Base-by-base conservation (phyloP, 2,113 vertebrate species). In the Morphnarchus princeps region DNA sequence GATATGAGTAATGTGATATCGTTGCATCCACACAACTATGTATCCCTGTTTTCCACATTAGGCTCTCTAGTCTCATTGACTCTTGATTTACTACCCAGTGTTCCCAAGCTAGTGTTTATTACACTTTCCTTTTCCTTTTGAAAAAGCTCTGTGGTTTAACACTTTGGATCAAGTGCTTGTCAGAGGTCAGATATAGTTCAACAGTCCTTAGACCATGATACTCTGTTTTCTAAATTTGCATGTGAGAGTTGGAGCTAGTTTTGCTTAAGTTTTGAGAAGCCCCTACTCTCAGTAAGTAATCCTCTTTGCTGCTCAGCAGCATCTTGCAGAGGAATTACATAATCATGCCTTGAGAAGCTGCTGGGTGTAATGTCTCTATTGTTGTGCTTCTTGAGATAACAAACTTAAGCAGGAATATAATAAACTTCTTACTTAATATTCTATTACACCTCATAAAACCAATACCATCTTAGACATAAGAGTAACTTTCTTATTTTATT, bases 361-460 rank as follows among this genome's bases (percentile, higher is more conserved):
- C 29, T 0, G 4, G 32, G 42, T 69, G 26, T 55, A 86, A 86
- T 43, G 20, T 45, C 29, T 58, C 82, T 87, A 84, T 62, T 85
- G 40, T 82, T 80, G 52, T 67, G 14, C 67, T 86, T 52, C 66
- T 78, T 86, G 88, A 93, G 67, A 74, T 81, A 95, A 83, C 42
- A 88, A 73, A 93, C 92, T 70, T 86, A 83, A 95, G 45, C 19
- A 83, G n/a, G 32, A 73, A 42, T 86, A 83, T 50, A 6, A 58
- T 70, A 67, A 95, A 84, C 25, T 76, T 93, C 43, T 93, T 82
- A 66, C 47, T 92, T 88, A 86, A 80, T 77, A 83, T 94, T 92
- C 78, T 83, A 83, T 92, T 86, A 86, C 16, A 42, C n/a, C 17
- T 90, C 88, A 81, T 95, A 67, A 92, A 97, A 81, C 29, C 45